These are phyloP conservation scores for Marasmarcha lunaedactyla DNA, from an alignment of 2,888 invertebrate species.

Conservation along the genomic window DNA sequence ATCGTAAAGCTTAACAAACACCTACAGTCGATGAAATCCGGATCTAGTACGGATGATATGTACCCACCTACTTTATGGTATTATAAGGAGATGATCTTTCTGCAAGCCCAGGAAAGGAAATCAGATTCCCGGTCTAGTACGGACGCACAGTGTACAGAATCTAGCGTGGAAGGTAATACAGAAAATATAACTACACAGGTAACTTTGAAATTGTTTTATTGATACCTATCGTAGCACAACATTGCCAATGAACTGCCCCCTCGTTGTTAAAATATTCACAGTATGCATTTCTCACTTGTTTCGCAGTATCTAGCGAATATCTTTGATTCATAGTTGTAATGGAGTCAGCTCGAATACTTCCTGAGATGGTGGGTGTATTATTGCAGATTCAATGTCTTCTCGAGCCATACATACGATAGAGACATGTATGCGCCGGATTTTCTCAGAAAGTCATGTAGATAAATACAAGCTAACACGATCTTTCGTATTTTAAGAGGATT, in stretches of 20 bases:
- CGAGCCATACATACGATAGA: constrained; percentile 4
- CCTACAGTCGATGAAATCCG: constrained; percentile 12
- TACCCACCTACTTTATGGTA: constrained; percentile 17
- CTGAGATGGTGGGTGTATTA: no score
- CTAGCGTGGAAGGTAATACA: constrained; percentile 6
- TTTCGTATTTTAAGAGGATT: not conserved
- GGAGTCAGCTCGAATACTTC: no score
- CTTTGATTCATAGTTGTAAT: no score
- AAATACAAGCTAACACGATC: not conserved
- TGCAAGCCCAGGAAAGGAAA: constrained; percentile 11
- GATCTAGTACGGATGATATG: constrained; percentile 9
- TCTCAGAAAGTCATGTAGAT: not conserved
- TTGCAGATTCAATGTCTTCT: constrained; percentile 1
- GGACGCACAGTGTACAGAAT: not conserved
- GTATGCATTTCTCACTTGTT: constrained; percentile 4
- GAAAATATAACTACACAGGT: constrained; percentile 1
- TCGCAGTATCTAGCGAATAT: no score
- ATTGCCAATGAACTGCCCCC: constrained; percentile 10
- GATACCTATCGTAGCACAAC: constrained; percentile 6
- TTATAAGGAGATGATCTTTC: constrained; percentile 15
- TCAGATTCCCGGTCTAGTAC: constrained; percentile 4
- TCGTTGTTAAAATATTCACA: constrained; percentile 6
- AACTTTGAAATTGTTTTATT: constrained; percentile 2
- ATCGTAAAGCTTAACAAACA: constrained; percentile 18
- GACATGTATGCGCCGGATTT: constrained; percentile 1